Evolutionary conservation across 2,888 invertebrate species (phyloP).

Genomic region (Agrochola litura): DNA sequence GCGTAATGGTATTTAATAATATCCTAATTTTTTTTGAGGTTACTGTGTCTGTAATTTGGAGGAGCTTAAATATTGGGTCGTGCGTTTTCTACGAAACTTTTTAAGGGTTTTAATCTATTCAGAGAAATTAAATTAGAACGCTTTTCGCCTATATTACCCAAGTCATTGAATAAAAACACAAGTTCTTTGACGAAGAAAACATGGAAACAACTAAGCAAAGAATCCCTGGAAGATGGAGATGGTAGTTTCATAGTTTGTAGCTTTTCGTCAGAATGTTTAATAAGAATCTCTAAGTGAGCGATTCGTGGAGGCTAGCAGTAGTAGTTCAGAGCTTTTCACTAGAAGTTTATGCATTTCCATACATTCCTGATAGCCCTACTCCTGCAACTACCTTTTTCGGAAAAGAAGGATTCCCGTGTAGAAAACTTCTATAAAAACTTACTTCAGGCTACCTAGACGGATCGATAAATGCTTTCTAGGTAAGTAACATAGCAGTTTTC

Average conservation of each 20-base stretch:
- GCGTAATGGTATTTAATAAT: conserved; percentile 39
- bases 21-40: neutral
- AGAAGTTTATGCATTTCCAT: neutral
- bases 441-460: neutral
- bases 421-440: neutral
- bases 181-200: neutral
- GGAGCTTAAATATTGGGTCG: conserved; percentile 1
- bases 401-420: neutral
- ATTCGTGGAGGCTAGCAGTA: neutral
- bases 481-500: neutral
- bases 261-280: neutral
- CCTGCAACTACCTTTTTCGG: neutral
- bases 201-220: neutral
- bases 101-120: neutral
- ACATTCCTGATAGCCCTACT: neutral
- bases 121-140: neutral
- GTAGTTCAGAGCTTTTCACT: neutral
- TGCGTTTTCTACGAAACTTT: neutral
- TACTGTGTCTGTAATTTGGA: conserved; percentile 15
- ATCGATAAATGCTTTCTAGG: neutral
- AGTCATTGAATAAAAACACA: neutral
- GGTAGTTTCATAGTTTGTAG: neutral
- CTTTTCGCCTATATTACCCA: neutral
- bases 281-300: neutral
- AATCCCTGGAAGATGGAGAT: neutral